phyloP scores from a whole-genome alignment of 2,888 invertebrate species.

The Crocallis elinguaria region DNA sequence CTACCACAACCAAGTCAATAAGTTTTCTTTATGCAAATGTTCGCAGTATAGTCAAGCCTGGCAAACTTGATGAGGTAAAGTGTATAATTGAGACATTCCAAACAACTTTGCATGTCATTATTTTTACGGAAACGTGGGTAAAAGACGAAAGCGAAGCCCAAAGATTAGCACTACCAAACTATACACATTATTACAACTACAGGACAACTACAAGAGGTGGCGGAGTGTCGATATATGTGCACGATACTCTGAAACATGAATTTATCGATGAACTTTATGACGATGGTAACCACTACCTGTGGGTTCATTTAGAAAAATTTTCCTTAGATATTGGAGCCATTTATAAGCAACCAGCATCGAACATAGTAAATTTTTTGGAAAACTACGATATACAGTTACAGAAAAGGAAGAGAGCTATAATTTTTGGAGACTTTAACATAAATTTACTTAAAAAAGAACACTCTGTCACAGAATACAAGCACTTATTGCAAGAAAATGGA shows the following conservation, averaged over 20 bases:
- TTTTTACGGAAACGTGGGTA: slow-evolving; percentile 21
- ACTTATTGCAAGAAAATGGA: slow-evolving; percentile 9
- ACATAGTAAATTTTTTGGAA: slow-evolving; percentile 1
- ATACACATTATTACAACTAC: slow-evolving; percentile 15
- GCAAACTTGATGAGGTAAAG: slow-evolving; percentile 26
- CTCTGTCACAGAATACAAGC: background rate
- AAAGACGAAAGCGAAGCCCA: background rate
- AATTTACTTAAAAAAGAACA: background rate
- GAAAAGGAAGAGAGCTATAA: slow-evolving; percentile 10
- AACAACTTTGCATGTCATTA: background rate
- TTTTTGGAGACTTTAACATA: background rate
- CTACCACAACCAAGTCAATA: background rate
- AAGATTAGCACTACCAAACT: slow-evolving; percentile 4
- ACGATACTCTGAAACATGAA: slow-evolving; percentile 10
- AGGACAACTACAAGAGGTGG: slow-evolving; percentile 1
- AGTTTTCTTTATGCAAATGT: slow-evolving; percentile 17
- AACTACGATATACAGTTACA: background rate
- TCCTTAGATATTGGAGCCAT: slow-evolving; percentile 15
- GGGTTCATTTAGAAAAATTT: slow-evolving; percentile 17
- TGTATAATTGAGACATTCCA: slow-evolving; percentile 14
- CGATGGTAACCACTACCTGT: slow-evolving; percentile 13
- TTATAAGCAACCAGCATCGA: slow-evolving; percentile 6
- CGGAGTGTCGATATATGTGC: slow-evolving; percentile 18
- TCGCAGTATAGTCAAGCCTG: slow-evolving; percentile 22
- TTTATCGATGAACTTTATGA: background rate